Base-by-base conservation (phyloP, 2,797 vertebrate genomes). In the Chiroxiphia lanceolata region DNA sequence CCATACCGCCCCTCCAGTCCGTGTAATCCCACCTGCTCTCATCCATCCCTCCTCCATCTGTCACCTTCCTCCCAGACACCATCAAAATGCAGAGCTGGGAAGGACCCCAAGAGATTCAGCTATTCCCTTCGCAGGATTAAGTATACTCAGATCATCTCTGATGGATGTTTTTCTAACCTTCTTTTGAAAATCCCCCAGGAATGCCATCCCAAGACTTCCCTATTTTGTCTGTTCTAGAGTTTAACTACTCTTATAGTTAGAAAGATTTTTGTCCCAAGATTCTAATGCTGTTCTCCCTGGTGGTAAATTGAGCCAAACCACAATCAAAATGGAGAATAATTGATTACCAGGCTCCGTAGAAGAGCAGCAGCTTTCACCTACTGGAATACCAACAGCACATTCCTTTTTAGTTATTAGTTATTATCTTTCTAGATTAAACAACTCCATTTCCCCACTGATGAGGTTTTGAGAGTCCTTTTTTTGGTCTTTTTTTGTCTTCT, bases 151-250 rank as follows among this genome's bases (percentile, higher is more conserved):
- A 48, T 68, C 79, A 21, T 29, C 69, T 87, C 83, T 65, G 87
- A 36, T 61, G 69, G 94, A 36, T 95, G 31, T 90, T 94, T 95
- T 83, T 36, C 72, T 96, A 90, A 95, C 85, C 82, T 82, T 64
- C 45, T 68, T 83, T 47, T 50, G 9, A 69, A 57, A 69, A 64
- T 76, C 93, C 87, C 83, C 33, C 9, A 42, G 90, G 94, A 90
- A 42, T 31, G 78, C 70, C 6, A 3, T 78, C 90, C 90, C 83
- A 67, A 69, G 54, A 27, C 67, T 83, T 90, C n/a, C 44, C 48
- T 34, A 0, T 31, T 72, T 74, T 25, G 40, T 51, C 77, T 84
- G 18, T 54, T 89, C 68, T 67, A 9, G 18, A 34, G 13, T 57
- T 93, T 82, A 90, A 79, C 40, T 79, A 50, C 81, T 84, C 70